Evolutionary conservation across 2,113 vertebrate species (phyloP), one percentile per base, ranked within the genome.

Genomic region (Erythrocercus mccallii): DNA sequence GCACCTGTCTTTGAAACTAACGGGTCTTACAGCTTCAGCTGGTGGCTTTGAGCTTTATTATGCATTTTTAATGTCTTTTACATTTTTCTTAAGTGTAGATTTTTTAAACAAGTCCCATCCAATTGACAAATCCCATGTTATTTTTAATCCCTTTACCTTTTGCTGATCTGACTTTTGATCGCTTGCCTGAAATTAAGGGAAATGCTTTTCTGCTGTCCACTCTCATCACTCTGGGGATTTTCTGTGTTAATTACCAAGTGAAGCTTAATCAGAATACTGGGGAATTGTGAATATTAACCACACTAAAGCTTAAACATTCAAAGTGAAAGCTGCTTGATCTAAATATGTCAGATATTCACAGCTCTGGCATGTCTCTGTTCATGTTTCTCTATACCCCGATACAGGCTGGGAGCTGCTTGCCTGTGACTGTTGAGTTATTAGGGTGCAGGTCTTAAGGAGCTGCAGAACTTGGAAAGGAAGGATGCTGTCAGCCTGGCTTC

Each of bases 301-400:
- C 78, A 33, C 33, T 15, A 38, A 77, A 80, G 21, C 42, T 65
- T 56, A 35, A 77, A 53, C n/a, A 27, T 50, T 91, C 86, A 57
- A 45, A 95, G 18, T 62, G 87, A 81, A 91, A 89, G 77, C 64
- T 92, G 80, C 76, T 92, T 18, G 1, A 42, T 60, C 44, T 93
- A 70, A 81, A 35, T 61, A 15, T 8, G 24, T 60, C 90, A 53
- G 2, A 24, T 64, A 69, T 33, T 86, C 74, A 56, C 38, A 40
- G 66, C 5, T 3, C 62, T 80, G 70, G 5, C 53, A 33, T 69
- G 86, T 94, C 45, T 88, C 30, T 85, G 27, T 58, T 90, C 20
- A 12, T 0, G 0, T 88, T 86, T 92, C 60, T 88, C 50, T 60
- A n/a, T 50, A 53, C 31, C 40, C 4, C 1, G 21, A 10, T 37